These are phyloP conservation scores for Pelochelys cantorii DNA, from an alignment of 2,797 vertebrate genomes.

Conservation along the genomic window DNA sequence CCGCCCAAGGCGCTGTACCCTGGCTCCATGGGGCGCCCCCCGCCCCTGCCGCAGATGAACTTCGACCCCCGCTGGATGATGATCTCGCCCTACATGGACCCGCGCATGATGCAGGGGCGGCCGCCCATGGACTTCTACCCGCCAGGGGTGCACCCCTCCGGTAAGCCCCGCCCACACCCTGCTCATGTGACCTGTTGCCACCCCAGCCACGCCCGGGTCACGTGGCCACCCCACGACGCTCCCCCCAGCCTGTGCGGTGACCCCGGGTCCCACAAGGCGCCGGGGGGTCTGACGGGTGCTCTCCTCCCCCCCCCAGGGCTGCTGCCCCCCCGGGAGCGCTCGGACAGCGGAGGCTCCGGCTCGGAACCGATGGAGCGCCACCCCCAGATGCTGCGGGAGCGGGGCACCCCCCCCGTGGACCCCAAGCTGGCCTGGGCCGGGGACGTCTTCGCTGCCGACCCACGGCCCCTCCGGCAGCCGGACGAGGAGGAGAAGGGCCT, in stretches of 20 bases:
- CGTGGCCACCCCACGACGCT: no score
- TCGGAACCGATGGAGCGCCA: slow-evolving; percentile 93
- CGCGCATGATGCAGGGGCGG: slow-evolving; percentile 92
- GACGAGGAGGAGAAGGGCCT: slow-evolving; percentile 91
- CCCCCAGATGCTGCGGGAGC: slow-evolving; percentile 82
- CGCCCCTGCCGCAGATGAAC: slow-evolving; percentile 89
- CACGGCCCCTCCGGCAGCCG: slow-evolving; percentile 85
- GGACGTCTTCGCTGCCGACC: slow-evolving; percentile 87
- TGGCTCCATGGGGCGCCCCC: slow-evolving; percentile 87
- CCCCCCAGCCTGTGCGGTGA: no score
- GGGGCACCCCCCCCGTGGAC: slow-evolving; percentile 92
- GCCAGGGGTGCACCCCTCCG: slow-evolving; percentile 90
- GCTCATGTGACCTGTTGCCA: no score
- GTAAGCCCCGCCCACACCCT: slow-evolving; percentile 67
- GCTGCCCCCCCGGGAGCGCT: slow-evolving; percentile 90
- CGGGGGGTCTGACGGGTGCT: background rate
- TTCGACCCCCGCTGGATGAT: slow-evolving; percentile 95
- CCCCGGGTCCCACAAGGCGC: no score
- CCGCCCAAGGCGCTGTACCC: slow-evolving; percentile 86
- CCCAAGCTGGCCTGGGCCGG: slow-evolving; percentile 92
- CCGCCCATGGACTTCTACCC: slow-evolving; percentile 92
- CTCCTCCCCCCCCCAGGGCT: slow-evolving; percentile 79
- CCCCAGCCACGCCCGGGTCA: no score
- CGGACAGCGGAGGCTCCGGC: slow-evolving; percentile 92
- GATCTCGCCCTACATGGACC: slow-evolving; percentile 95